Conservation (phyloP, 2,113 vertebrate genomes). For the Dipodomys spectabilis region DNA sequence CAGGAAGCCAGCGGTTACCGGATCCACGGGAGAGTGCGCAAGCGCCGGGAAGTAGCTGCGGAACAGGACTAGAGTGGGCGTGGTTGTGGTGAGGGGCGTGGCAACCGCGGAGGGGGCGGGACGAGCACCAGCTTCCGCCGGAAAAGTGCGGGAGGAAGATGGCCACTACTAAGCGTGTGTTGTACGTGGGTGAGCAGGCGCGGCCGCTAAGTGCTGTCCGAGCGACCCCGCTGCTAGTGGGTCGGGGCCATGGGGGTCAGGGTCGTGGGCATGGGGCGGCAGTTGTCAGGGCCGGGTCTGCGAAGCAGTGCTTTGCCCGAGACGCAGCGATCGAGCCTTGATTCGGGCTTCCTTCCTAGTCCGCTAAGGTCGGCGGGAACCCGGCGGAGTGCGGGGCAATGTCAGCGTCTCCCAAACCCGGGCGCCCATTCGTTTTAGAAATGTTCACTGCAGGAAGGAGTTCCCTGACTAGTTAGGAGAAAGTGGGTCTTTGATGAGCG, state of each 20-base stretch:
- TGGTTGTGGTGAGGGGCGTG: rapidly evolving
- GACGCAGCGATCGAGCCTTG: not conserved
- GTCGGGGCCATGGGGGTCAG: rapidly evolving
- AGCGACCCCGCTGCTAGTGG: rapidly evolving
- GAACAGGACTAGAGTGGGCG: not conserved
- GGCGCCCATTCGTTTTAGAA: not conserved
- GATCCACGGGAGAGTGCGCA: no score
- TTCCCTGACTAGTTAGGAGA: not conserved
- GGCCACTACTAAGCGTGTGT: constrained; percentile 86
- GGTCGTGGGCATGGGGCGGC: not conserved
- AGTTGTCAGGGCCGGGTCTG: no score
- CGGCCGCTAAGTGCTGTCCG: not conserved
- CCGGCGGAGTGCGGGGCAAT: not conserved
- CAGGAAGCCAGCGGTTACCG: rapidly evolving
- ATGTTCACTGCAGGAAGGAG: not conserved
- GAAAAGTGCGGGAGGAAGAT: constrained; percentile 72
- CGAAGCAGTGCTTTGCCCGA: not conserved
- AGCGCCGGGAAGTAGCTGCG: no score
- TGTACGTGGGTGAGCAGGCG: constrained; percentile 88
- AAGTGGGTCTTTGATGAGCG: not conserved
- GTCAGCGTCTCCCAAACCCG: not conserved
- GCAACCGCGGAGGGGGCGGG: not conserved
- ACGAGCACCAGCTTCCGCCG: not conserved
- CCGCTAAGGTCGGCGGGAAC: not conserved
- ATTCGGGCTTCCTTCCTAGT: not conserved